A percentile compares a stretch with the other conserved stretches of the same genome.
Conservation (phyloP, 1,140 invertebrate species). For the Drosophila kohkoa region DNA sequence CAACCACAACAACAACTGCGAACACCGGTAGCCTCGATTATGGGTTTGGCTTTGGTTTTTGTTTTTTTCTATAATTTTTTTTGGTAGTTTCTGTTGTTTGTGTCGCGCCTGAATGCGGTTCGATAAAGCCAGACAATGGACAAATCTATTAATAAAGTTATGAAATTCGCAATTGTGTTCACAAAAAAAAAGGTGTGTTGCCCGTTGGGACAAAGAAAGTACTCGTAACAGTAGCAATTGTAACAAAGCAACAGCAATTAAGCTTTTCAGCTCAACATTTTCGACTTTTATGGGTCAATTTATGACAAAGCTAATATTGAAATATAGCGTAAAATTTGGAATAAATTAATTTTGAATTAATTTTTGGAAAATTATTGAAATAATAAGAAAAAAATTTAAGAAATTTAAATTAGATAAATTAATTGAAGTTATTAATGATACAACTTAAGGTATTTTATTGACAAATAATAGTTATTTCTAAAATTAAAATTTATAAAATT, state of each 20-base stretch:
- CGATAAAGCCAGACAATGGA: constrained; percentile 63
- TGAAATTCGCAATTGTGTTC: constrained; percentile 60
- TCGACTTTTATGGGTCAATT: constrained; percentile 1
- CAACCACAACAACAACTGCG: constrained; percentile 22
- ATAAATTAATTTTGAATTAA: too few species aligned
- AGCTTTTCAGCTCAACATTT: constrained; percentile 15
- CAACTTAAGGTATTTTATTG: too few species aligned
- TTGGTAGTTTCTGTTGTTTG: constrained; percentile 36
- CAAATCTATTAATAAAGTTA: constrained; percentile 79
- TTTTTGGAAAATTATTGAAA: too few species aligned
- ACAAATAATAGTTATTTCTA: too few species aligned
- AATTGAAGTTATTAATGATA: too few species aligned
- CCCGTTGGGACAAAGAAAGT: constrained; percentile 18
- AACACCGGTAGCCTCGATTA: constrained; percentile 45
- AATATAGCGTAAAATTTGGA: not conserved
- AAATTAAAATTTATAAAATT: too few species aligned
- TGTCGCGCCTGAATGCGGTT: constrained; percentile 75
- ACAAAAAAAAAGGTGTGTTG: constrained; percentile 17
- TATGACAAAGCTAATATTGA: not conserved
- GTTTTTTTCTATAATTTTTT: not conserved
- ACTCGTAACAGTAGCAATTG: constrained; percentile 27
- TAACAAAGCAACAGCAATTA: constrained; percentile 19
- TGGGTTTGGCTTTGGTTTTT: constrained; percentile 39
- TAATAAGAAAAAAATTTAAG: not conserved
- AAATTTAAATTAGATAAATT: too few species aligned